Evolutionary conservation across 1,140 invertebrate genomes (phyloP).

Genomic region (Cydia strobilella): DNA sequence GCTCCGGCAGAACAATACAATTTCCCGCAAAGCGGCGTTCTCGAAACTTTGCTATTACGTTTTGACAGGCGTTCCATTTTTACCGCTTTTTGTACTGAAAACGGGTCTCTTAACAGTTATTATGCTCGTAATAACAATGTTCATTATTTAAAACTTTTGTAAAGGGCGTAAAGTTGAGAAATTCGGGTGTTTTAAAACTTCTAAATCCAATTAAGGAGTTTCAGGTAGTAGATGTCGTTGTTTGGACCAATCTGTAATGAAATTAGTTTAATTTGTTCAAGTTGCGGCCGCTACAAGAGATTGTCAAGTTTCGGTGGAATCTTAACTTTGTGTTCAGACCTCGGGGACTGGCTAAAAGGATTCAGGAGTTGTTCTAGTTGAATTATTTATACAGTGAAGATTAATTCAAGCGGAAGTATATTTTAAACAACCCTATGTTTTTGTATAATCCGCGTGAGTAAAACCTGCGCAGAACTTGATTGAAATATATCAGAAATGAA

Average conservation of each 20-base stretch:
- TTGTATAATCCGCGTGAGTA: too few relatives aligned
- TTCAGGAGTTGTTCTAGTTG: not conserved
- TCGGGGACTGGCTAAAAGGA: constrained; percentile 7
- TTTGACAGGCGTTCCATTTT: constrained; percentile 39
- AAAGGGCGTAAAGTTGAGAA: constrained; percentile 40
- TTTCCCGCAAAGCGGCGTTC: constrained; percentile 29
- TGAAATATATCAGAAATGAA: too few relatives aligned
- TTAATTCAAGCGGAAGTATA: not conserved
- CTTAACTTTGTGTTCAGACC: constrained; percentile 30
- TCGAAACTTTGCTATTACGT: constrained; percentile 43
- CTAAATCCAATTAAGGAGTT: constrained; percentile 40
- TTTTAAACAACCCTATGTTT: too few relatives aligned
- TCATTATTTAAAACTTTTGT: constrained; percentile 34
- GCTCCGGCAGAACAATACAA: not conserved
- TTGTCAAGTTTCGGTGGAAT: constrained; percentile 31
- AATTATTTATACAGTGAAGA: not conserved
- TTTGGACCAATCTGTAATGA: constrained; percentile 42
- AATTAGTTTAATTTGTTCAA: constrained; percentile 43
- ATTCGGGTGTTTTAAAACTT: constrained; percentile 41
- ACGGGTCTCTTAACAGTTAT: constrained; percentile 30
- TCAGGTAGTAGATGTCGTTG: constrained; percentile 34
- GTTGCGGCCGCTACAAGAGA: constrained; percentile 32
- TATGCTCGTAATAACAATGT: constrained; percentile 37
- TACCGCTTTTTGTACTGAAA: not conserved
- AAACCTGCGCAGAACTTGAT: too few relatives aligned